phyloP scores from a whole-genome alignment of 2,113 vertebrate genomes.

The Zapornia atra region DNA sequence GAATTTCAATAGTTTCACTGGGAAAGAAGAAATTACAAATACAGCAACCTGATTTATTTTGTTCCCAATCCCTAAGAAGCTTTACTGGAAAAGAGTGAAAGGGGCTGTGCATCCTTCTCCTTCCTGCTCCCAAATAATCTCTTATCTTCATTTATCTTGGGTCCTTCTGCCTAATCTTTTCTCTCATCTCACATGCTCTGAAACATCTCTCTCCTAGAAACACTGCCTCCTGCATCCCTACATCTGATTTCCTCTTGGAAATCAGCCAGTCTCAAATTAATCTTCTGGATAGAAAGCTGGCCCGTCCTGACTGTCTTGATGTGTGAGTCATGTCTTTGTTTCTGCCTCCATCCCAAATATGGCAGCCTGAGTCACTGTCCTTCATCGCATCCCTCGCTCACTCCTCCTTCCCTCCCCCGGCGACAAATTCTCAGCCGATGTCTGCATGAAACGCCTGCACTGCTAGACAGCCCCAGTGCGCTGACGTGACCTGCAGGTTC shows the following conservation, averaged over 20 bases:
- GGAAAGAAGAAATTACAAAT: neutral
- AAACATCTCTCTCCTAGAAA: neutral
- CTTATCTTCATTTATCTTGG: neutral
- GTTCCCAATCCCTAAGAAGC: neutral
- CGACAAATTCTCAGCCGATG: constrained; percentile 35
- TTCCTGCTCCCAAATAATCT: neutral
- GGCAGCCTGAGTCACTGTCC: constrained; percentile 37
- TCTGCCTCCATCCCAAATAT: neutral
- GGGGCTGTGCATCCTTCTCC: neutral
- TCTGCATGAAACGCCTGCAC: neutral
- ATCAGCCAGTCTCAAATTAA: constrained; percentile 28
- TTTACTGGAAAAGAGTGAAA: neutral
- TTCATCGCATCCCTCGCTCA: neutral
- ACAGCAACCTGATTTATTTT: neutral
- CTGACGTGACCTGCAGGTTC: neutral
- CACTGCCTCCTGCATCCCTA: neutral
- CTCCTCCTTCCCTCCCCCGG: neutral
- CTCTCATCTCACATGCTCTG: neutral
- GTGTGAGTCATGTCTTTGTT: constrained; percentile 56
- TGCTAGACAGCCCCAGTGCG: neutral
- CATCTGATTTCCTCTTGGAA: constrained; percentile 32
- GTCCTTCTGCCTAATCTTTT: neutral
- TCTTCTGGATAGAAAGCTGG: neutral
- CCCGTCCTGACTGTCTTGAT: neutral
- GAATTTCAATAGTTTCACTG: neutral